A percentile compares a stretch with the other conserved stretches of the same genome.
Conservation (phyloP, 2,888 invertebrate genomes). For the Siphlonurus alternatus region DNA sequence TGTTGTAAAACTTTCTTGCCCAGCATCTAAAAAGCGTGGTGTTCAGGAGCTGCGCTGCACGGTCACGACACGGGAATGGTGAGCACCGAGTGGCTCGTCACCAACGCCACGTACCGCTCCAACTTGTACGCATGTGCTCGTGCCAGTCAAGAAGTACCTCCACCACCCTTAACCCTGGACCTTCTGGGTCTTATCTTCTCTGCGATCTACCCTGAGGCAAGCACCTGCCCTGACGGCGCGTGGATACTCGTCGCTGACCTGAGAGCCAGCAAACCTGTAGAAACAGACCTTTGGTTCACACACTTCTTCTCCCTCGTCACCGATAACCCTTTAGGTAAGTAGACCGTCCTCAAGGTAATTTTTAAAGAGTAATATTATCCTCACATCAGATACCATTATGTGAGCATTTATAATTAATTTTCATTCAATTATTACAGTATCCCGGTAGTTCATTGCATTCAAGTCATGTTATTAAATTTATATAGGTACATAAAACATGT, state of each 20-base stretch:
- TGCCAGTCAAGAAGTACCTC: constrained; percentile 15
- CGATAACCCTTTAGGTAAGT: constrained; percentile 16
- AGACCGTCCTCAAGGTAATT: no score
- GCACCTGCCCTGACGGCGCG: not conserved
- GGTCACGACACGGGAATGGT: constrained; percentile 47
- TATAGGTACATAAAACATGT: no score
- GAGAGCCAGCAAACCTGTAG: constrained; percentile 13
- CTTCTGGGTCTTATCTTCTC: not conserved
- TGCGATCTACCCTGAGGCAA: not conserved
- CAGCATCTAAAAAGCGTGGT: no score
- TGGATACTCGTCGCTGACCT: constrained; percentile 17
- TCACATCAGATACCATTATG: no score
- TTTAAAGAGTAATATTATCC: no score
- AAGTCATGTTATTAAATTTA: no score
- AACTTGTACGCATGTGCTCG: constrained; percentile 37
- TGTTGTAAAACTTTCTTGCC: no score
- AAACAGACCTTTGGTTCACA: constrained; percentile 17
- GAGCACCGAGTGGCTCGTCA: constrained; percentile 40
- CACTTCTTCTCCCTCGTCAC: constrained; percentile 17
- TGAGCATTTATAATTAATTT: no score
- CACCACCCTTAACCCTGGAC: constrained; percentile 7
- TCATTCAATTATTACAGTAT: no score
- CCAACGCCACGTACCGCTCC: constrained; percentile 41
- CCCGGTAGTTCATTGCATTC: no score
- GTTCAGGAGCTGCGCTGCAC: constrained; percentile 41